Conservation (phyloP, 1,140 invertebrate genomes). For the Pinna nobilis region DNA sequence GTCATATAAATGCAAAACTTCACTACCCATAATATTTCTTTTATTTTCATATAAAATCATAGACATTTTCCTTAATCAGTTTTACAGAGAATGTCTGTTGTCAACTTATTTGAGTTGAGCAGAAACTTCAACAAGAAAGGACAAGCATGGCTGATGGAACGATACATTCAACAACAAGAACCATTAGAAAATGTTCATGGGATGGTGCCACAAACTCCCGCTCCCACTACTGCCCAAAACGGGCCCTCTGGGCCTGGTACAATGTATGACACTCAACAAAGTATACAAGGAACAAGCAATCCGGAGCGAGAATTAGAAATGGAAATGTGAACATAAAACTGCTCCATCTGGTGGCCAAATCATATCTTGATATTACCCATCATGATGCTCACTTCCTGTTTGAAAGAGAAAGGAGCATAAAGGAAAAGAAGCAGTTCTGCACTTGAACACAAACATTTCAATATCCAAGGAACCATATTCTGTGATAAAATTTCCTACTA, state of each 20-base stretch:
- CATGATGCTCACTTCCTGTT: too few species aligned
- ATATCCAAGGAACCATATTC: too few species aligned
- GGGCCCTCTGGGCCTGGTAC: not conserved
- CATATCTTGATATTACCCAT: too few species aligned
- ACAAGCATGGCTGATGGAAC: constrained; percentile 59
- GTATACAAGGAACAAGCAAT: not conserved
- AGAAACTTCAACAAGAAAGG: constrained; percentile 58
- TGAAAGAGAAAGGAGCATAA: too few species aligned
- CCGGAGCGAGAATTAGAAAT: not conserved
- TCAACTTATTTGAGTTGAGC: constrained; percentile 69
- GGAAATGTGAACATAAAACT: not conserved
- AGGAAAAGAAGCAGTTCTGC: too few species aligned
- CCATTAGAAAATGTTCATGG: constrained; percentile 35
- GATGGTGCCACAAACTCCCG: constrained; percentile 41
- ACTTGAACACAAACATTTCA: too few species aligned
- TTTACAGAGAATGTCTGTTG: constrained; percentile 65
- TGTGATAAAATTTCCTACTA: too few species aligned
- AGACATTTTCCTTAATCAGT: constrained; percentile 31
- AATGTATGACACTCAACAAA: not conserved
- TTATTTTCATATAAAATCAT: not conserved
- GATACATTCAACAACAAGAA: constrained; percentile 60
- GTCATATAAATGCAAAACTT: too few species aligned
- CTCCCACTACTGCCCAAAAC: constrained; percentile 37
- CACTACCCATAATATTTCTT: too few species aligned
- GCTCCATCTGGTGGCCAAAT: too few species aligned